Evolutionary conservation across 1,140 invertebrate genomes (phyloP), one percentile per base, ranked within the genome.

Genomic region (Drosophila fuyamai): DNA sequence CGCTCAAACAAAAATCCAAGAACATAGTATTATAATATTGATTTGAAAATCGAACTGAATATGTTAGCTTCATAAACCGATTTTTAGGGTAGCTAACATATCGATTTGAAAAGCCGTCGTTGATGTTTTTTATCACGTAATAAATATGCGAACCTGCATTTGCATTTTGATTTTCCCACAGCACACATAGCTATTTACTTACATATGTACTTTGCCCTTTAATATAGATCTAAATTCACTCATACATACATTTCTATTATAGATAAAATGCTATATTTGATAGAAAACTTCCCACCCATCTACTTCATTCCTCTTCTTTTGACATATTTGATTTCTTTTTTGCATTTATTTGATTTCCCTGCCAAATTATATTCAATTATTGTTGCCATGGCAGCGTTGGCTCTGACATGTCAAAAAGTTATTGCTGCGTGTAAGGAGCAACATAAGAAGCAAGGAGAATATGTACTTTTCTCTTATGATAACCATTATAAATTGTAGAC

Each of bases 111-210:
- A 10, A 60, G 4, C 18, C 16, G 2, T 12, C 18, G 12, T 8
- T 7, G 5, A 1, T n/a, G 12, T 36, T 3, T 14, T 38, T 23
- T 14, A 18, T n/a, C 51, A 74, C 79, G 76, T 67, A 72, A 89
- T 75, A 89, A 89, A 78, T 81, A 84, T 84, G 84, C 74, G 60
- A 75, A 63, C 60, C 78, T 89, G 80, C 73, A 83, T 88, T 88
- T 83, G 84, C 66, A 83, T 89, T 88, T 78, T 75, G 66, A 83
- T 80, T 76, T 77, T 61, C 38, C 29, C 43, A 51, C 38, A 32
- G 10, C 61, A 14, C 23, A 38, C 48, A 35, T 27, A 9, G 16
- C 10, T 27, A 1, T 7, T 36, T 29, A 47, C 14, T 16, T 29
- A 32, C 8, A 32, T 32, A 8, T 7, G 32, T 23, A 23, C 23